These are phyloP conservation scores for Lasioglossum morio DNA, from an alignment of 2,888 invertebrate species.

Conservation along the genomic window DNA sequence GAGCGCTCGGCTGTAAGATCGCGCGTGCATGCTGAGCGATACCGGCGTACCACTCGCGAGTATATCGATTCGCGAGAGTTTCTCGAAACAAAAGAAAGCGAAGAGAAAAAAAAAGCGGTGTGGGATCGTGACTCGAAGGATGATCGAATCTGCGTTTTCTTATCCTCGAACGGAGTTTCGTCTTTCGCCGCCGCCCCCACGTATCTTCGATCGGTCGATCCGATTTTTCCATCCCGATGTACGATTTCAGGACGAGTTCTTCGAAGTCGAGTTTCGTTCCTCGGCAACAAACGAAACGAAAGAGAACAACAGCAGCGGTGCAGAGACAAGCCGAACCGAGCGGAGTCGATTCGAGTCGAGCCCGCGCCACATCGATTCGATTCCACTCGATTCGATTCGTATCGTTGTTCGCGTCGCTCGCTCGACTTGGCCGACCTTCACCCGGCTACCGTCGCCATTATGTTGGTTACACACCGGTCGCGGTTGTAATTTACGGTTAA, in stretches of 20 bases:
- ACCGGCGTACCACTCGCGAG: not conserved
- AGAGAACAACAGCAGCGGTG: not conserved
- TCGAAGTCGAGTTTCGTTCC: slow-evolving; percentile 13
- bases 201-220: slow-evolving; percentile 16
- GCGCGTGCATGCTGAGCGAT: not conserved
- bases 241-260: slow-evolving; percentile 24
- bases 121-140: slow-evolving; percentile 13
- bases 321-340: not conserved
- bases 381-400: slow-evolving; percentile 15
- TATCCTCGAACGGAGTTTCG: slow-evolving; percentile 28
- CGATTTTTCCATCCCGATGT: slow-evolving; percentile 23
- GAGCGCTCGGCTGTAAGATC: not conserved
- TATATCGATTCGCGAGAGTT: slow-evolving; percentile 22
- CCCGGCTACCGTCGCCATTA: slow-evolving; percentile 82
- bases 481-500: slow-evolving; percentile 83
- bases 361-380: slow-evolving; percentile 5
- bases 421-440: slow-evolving; percentile 82
- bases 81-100: slow-evolving; percentile 28
- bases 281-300: slow-evolving; percentile 29
- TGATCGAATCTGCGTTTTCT: slow-evolving; percentile 34
- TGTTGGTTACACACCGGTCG: slow-evolving; percentile 81
- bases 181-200: slow-evolving; percentile 30
- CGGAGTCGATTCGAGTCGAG: not conserved
- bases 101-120: slow-evolving; percentile 17
- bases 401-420: slow-evolving; percentile 56